phyloP scores from a whole-genome alignment of 1,140 invertebrate species.

The Conopomorpha cramerella region DNA sequence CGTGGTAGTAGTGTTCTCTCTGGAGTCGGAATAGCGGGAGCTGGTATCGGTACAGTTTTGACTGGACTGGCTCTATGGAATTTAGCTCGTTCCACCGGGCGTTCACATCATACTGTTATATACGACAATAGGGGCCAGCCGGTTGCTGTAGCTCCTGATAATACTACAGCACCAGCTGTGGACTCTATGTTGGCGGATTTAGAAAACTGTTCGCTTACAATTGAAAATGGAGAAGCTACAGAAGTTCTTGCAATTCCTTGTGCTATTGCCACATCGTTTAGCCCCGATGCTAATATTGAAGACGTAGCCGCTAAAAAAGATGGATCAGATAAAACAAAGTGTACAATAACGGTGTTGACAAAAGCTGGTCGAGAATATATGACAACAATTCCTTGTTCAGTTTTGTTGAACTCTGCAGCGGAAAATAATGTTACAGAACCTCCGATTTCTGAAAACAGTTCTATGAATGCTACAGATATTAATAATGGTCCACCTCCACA shows the following conservation, averaged over 20 bases:
- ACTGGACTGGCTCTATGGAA: conserved; percentile 57
- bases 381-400: conserved; percentile 53
- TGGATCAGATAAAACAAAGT: conserved; percentile 36
- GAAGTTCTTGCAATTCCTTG: conserved; percentile 54
- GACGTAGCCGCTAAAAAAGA: conserved; percentile 18
- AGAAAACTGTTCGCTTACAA: conserved; percentile 49
- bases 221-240: conserved; percentile 33
- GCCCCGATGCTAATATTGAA: conserved; percentile 40
- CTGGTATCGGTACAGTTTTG: conserved; percentile 47
- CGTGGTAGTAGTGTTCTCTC: conserved; percentile 30
- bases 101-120: conserved; percentile 42
- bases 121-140: conserved; percentile 46
- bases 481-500: too few relatives aligned
- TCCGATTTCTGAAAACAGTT: conserved; percentile 6
- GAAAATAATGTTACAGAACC: conserved; percentile 48
- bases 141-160: conserved; percentile 37
- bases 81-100: conserved; percentile 46
- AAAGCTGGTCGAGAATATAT: conserved; percentile 43
- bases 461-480: conserved; percentile 1
- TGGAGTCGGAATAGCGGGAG: conserved; percentile 43
- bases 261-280: conserved; percentile 54
- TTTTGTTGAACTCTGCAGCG: conserved; percentile 38
- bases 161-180: conserved; percentile 19
- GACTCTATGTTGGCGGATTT: conserved; percentile 50
- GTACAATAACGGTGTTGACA: conserved; percentile 44